Base-by-base conservation (phyloP, 1,140 invertebrate genomes). In the Drosophila sucinea region DNA sequence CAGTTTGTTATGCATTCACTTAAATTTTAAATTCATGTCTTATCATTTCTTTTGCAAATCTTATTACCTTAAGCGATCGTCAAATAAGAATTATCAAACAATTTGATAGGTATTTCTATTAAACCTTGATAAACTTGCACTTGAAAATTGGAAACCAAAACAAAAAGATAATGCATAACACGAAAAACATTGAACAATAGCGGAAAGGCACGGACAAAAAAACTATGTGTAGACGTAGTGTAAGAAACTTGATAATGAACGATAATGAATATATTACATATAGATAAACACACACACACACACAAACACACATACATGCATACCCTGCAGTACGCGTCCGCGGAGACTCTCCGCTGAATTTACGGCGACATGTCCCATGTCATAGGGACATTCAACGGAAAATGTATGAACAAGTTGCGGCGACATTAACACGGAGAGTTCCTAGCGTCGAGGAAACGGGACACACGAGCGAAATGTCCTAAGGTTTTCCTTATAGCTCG, bases 201-300 rank as follows among this genome's bases (percentile, higher is more conserved):
- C 54, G 10, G 27, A 56, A 32, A 56, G 27, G 10, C 29, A 56
- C n/a, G 33, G 5, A 35, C 32, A 23, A 17, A 58, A 17, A 32
- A 58, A 58, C 32, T 8, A 25, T 23, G 10, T 35, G n/a, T 25
- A 58, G 10, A 35, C 32, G 32, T 58, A 35, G 25, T 8, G 56
- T 23, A 58, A 58, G 32, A 32, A 33, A 33, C 56, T 58, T 58
- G 56, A 58, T 58, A 58, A 58, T 58, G 56, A 58, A 58, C 56
- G 56, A 58, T 58, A 58, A 58, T 58, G 56, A 58, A 58, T 58
- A 33, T 23, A 32, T 58, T 38, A 58, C 56, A 58, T 57, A 57
- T 4, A 56, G n/a, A n/a, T 44, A 17, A 8, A 44, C 17, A 44
- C n/a, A 44, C 17, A 17, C 17, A 23, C 17, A 44, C 41, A 44